A percentile compares a stretch with the other conserved stretches of the same genome.
phyloP scores from a whole-genome alignment of 30 jellyfish, hydroid and myxozoan genomes.

The Hydractinia symbiolongicarpus region DNA sequence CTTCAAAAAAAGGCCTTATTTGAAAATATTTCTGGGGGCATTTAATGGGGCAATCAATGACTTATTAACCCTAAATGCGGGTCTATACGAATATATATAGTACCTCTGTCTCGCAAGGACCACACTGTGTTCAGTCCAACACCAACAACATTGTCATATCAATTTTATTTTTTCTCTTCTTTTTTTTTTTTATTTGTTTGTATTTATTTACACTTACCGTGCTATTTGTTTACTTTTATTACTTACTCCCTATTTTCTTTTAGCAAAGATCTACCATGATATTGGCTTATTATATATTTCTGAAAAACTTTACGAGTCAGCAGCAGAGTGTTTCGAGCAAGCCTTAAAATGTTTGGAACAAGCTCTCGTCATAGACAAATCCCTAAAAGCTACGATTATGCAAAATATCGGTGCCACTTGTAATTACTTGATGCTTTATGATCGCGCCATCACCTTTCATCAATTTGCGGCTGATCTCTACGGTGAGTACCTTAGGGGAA shows the following conservation, averaged over 20 bases:
- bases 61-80: too few species aligned
- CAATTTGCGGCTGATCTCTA: constrained; percentile 47
- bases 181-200: background rate
- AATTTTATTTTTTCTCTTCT: background rate
- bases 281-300: constrained; percentile 80
- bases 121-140: too few species aligned
- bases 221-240: background rate
- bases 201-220: background rate
- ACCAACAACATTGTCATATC: background rate
- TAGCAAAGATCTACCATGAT: constrained; percentile 79
- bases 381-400: constrained; percentile 48
- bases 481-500: constrained; percentile 38
- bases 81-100: too few species aligned
- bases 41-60: too few species aligned
- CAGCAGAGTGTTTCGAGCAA: constrained; percentile 86
- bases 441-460: constrained; percentile 60
- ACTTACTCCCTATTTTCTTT: background rate
- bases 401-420: constrained; percentile 80
- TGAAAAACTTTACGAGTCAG: constrained; percentile 76
- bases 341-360: constrained; percentile 52
- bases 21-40: too few species aligned
- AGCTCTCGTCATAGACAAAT: constrained; percentile 26
- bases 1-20: too few species aligned
- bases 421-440: constrained; percentile 41
- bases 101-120: too few species aligned